A percentile compares a stretch with the other conserved stretches of the same genome.
These are phyloP conservation scores for Cheilinus undulatus DNA, from an alignment of 2,113 vertebrate species.

Conservation along the genomic window DNA sequence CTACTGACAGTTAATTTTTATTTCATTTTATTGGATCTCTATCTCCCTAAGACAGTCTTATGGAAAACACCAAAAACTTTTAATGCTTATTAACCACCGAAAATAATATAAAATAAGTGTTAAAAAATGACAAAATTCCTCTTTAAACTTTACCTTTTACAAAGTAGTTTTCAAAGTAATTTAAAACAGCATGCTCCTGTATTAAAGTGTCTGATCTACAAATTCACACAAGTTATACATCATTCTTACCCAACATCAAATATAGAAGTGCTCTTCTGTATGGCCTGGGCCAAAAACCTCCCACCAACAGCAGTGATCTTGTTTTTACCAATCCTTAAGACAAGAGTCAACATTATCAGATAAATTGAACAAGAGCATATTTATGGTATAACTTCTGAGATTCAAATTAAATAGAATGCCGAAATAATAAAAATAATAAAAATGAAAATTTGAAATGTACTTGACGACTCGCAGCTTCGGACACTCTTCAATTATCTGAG, in stretches of 20 bases:
- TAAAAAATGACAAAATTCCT: no score
- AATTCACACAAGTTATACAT: background rate
- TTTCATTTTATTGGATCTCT: no score
- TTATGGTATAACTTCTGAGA: background rate
- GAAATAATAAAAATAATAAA: background rate
- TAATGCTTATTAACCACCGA: no score
- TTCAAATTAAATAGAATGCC: background rate
- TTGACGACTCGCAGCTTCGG: conserved; percentile 87
- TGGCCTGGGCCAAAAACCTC: conserved; percentile 85
- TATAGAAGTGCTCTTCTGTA: conserved; percentile 91
- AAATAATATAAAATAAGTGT: no score
- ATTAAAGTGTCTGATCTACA: background rate
- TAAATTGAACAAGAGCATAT: background rate
- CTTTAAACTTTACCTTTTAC: no score
- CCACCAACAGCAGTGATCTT: conserved; percentile 90
- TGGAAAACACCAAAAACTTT: no score
- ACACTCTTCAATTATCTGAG: conserved; percentile 91
- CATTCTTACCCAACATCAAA: conserved; percentile 89
- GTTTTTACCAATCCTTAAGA: conserved; percentile 91
- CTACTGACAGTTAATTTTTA: no score
- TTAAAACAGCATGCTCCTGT: no score
- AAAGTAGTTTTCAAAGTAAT: no score
- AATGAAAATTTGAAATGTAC: conserved; percentile 88
- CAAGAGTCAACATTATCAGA: background rate
- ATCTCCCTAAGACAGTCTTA: no score